Percentiles rank a stretch among this genome's conserved stretches.
phyloP scores from a whole-genome alignment of 2,888 invertebrate species.

The Leptogaster cylindrica region DNA sequence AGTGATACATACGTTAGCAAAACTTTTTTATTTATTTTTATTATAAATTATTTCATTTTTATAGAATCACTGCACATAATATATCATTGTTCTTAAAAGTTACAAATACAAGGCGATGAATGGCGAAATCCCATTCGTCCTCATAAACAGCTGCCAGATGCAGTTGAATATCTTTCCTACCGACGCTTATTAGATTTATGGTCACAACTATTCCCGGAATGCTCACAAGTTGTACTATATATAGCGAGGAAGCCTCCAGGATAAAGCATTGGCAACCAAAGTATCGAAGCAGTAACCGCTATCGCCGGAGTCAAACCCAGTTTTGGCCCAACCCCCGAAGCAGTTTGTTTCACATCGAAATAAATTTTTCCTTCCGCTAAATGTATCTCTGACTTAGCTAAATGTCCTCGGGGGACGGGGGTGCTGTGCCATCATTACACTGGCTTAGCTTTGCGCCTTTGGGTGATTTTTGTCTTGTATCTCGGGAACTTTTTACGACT shows the following conservation, averaged over 20 bases:
- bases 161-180: conserved; percentile 20
- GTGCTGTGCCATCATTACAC: background rate
- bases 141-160: conserved; percentile 10
- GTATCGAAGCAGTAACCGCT: too few relatives aligned
- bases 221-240: conserved; percentile 11
- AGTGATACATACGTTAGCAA: too few relatives aligned
- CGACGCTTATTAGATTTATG: conserved; percentile 11
- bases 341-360: conserved; percentile 27
- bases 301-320: background rate
- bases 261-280: too few relatives aligned
- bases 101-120: too few relatives aligned
- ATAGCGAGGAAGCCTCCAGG: too few relatives aligned
- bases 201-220: conserved; percentile 15
- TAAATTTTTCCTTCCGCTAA: conserved; percentile 19
- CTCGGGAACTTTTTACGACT: conserved; percentile 2
- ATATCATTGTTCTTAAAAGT: too few relatives aligned
- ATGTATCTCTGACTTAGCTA: conserved; percentile 25
- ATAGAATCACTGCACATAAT: too few relatives aligned
- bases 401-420: conserved; percentile 24
- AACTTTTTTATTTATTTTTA: too few relatives aligned
- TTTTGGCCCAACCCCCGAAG: background rate
- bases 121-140: too few relatives aligned
- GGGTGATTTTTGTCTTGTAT: conserved; percentile 9
- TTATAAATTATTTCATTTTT: too few relatives aligned
- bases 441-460: conserved; percentile 10